phyloP scores from a whole-genome alignment of 2,797 vertebrate genomes.

The Garrulus glandarius region DNA sequence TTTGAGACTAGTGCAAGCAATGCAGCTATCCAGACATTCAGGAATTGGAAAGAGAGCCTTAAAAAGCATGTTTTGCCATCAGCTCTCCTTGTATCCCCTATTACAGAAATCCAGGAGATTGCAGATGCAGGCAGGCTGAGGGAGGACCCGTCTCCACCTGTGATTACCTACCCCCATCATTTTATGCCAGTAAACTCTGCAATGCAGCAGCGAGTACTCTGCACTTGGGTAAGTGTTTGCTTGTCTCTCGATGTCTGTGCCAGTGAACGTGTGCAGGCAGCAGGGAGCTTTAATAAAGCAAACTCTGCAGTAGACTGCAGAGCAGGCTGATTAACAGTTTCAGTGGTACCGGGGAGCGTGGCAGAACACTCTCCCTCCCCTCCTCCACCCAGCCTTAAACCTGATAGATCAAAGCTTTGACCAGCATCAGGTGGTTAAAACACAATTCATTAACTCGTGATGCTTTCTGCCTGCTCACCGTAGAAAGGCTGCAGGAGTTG shows the following conservation, averaged over 20 bases:
- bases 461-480: not conserved
- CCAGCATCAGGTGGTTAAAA: slow-evolving; percentile 62
- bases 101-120: not conserved
- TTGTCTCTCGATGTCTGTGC: slow-evolving; percentile 47
- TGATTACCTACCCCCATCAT: not conserved
- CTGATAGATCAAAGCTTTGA: slow-evolving; percentile 19
- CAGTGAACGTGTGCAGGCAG: slow-evolving; percentile 63
- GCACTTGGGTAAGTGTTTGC: slow-evolving; percentile 50
- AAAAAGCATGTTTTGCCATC: not conserved
- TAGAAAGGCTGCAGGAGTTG: slow-evolving; percentile 1
- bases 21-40: not conserved
- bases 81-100: not conserved
- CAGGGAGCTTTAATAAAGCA: slow-evolving; percentile 66
- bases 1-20: not conserved
- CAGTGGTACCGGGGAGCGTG: not conserved
- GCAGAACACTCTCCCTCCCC: not conserved
- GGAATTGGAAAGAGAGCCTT: not conserved
- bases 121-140: not conserved
- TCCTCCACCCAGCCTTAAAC: slow-evolving; percentile 7
- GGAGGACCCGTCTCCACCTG: slow-evolving; percentile 41
- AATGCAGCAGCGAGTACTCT: slow-evolving; percentile 63
- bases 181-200: slow-evolving; percentile 58
- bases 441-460: not conserved
- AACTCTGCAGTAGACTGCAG: slow-evolving; percentile 62
- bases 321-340: slow-evolving; percentile 58